phyloP scores from a whole-genome alignment of 2,888 invertebrate genomes.

The Zelleria hepariella region DNA sequence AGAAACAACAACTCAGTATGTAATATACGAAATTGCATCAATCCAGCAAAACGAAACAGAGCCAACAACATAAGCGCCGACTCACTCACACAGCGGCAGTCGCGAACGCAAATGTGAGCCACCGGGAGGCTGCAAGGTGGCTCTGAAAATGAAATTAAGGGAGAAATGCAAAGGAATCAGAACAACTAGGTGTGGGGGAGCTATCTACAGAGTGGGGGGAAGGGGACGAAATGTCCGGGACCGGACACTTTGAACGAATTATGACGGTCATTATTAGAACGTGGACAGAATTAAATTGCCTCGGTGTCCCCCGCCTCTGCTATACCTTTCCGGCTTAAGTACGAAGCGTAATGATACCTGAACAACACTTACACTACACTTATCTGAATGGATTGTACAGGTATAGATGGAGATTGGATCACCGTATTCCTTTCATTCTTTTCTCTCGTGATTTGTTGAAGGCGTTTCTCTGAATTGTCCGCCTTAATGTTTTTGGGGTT shows the following conservation, averaged over 20 bases:
- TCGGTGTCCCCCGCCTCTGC: slow-evolving; percentile 38
- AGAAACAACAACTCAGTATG: neutral
- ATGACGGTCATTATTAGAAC: slow-evolving; percentile 76
- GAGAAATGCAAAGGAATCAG: slow-evolving; percentile 68
- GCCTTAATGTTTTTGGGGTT: neutral
- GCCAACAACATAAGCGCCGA: too few species aligned
- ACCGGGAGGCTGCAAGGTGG: slow-evolving; percentile 51
- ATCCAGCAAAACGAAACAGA: neutral
- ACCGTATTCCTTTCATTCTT: neutral
- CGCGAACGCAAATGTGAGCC: slow-evolving; percentile 39
- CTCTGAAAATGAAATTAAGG: slow-evolving; percentile 68
- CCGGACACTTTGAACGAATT: slow-evolving; percentile 76
- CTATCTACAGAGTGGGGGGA: slow-evolving; percentile 25
- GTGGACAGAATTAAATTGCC: slow-evolving; percentile 76
- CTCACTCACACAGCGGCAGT: slow-evolving; percentile 2
- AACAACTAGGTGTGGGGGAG: slow-evolving; percentile 17
- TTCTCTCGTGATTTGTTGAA: neutral
- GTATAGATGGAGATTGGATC: neutral
- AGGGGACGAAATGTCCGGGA: slow-evolving; percentile 63
- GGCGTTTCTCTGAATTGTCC: neutral
- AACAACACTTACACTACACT: slow-evolving; percentile 35
- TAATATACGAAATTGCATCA: neutral
- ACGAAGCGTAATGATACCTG: slow-evolving; percentile 68
- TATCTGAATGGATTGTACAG: neutral
- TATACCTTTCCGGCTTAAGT: slow-evolving; percentile 58